Conservation (phyloP, 2,113 vertebrate genomes). For the Pipa parva region DNA sequence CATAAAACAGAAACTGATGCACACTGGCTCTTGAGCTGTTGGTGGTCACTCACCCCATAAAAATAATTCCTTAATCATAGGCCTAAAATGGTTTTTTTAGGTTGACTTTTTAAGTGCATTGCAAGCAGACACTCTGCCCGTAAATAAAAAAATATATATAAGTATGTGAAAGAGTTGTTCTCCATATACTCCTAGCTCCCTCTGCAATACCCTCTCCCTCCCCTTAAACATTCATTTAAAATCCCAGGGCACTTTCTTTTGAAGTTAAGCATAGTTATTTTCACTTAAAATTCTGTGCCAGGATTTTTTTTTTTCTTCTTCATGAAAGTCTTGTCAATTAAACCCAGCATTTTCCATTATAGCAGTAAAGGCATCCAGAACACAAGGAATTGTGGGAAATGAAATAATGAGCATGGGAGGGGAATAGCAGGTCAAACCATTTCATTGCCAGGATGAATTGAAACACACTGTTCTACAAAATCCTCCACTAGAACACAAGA, state of each 20-base stretch:
- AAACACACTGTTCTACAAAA: neutral
- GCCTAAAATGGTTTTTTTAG: neutral
- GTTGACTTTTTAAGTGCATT: neutral
- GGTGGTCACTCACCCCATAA: constrained; percentile 9
- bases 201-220: constrained; percentile 4
- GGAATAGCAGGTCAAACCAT: neutral
- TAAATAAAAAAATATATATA: constrained; percentile 3
- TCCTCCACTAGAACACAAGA: neutral
- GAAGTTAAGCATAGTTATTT: constrained; percentile 35
- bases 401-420: constrained; percentile 3
- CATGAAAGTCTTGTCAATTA: constrained; percentile 34
- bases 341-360: constrained; percentile 34
- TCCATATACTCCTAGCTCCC: neutral
- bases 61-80: neutral
- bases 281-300: constrained; percentile 28
- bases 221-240: constrained; percentile 1
- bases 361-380: constrained; percentile 16
- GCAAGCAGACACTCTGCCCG: constrained; percentile 3
- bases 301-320: constrained; percentile 7
- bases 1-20: neutral
- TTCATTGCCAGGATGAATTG: neutral
- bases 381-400: constrained; percentile 18
- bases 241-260: constrained; percentile 32
- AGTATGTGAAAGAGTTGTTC: neutral
- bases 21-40: neutral